Base-by-base conservation (phyloP, 1,140 invertebrate species). In the Drosophila pandora region DNA sequence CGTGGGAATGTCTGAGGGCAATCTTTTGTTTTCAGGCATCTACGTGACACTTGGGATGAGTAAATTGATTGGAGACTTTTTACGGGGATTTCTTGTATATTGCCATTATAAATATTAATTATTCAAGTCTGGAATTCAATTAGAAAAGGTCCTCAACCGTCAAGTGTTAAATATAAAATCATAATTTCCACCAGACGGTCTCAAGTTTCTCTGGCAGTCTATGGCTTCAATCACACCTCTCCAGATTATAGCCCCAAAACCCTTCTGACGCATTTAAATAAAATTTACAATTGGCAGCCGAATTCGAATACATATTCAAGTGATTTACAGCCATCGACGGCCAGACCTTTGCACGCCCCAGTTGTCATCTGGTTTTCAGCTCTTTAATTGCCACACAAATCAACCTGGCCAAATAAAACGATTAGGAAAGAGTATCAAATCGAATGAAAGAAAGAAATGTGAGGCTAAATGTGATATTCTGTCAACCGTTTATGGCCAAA, bases 401-500 rank as follows among this genome's bases (percentile, higher is more conserved):
- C 79, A 61, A 75, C 43, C 59, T 25, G 17, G 43, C 22, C 50
- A 67, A 85, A 76, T 82, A 79, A 87, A 87, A 71, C 82, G 82
- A 87, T 87, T 87, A 88, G 63, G 58, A 58, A 49, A 70, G 25
- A 25, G 67, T 17, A 17, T 22, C 17, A 55, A 17, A 22, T n/a
- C 12, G 32, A n/a, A 12, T 25, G 25, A 39, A 45, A 17, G 50
- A 41, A 58, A 43, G 48, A 54, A 53, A 52, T 30, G 30, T 9
- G 41, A 41, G 41, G 58, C 10, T 49, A 34, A 49, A 25, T 39
- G 45, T 62, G 49, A 45, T 79, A 64, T 77, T 67, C 54, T 61
- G 67, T 48, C 62, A 63, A 65, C 39, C 58, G 63, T 85, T 87
- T 87, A 87, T 87, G 83, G 77, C 61, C 78, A 55, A 88, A 87